A percentile compares a stretch with the other conserved stretches of the same genome.
phyloP scores from a whole-genome alignment of 2,113 vertebrate genomes.

The Raja brachyura region DNA sequence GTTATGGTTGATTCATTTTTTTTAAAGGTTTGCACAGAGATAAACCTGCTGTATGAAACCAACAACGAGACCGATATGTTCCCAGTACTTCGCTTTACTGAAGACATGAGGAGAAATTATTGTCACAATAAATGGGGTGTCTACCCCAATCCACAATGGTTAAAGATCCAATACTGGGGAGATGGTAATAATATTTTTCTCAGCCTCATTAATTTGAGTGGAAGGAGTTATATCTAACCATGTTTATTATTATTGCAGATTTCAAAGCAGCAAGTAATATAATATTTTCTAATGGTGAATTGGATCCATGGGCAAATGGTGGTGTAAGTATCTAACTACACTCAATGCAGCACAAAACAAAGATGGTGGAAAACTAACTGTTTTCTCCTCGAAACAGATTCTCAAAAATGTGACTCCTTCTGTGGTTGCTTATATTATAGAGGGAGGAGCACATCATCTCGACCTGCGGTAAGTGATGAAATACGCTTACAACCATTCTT shows the following conservation, averaged over 20 bases:
- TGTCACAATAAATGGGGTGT: constrained; percentile 72
- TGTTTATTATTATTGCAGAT: constrained; percentile 54
- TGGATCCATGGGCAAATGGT: constrained; percentile 89
- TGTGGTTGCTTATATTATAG: constrained; percentile 64
- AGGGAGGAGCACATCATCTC: constrained; percentile 77
- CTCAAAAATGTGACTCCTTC: constrained; percentile 65
- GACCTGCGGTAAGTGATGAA: constrained; percentile 70
- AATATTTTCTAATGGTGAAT: constrained; percentile 88
- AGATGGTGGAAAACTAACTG: neutral
- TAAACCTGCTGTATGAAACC: constrained; percentile 74
- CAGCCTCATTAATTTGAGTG: neutral
- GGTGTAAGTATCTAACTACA: constrained; percentile 62
- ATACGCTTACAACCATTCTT: no score
- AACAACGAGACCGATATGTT: constrained; percentile 86
- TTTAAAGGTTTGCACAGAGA: constrained; percentile 79
- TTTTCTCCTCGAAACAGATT: constrained; percentile 55
- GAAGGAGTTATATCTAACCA: neutral
- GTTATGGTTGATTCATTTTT: neutral
- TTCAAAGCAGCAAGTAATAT: constrained; percentile 78
- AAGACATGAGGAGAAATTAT: constrained; percentile 59
- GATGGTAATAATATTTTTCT: constrained; percentile 52
- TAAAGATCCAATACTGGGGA: constrained; percentile 73
- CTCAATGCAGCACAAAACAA: neutral
- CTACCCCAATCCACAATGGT: constrained; percentile 64
- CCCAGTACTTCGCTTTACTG: constrained; percentile 68